Conservation (phyloP, 2,113 vertebrate species). For the Callaeas wilsoni region DNA sequence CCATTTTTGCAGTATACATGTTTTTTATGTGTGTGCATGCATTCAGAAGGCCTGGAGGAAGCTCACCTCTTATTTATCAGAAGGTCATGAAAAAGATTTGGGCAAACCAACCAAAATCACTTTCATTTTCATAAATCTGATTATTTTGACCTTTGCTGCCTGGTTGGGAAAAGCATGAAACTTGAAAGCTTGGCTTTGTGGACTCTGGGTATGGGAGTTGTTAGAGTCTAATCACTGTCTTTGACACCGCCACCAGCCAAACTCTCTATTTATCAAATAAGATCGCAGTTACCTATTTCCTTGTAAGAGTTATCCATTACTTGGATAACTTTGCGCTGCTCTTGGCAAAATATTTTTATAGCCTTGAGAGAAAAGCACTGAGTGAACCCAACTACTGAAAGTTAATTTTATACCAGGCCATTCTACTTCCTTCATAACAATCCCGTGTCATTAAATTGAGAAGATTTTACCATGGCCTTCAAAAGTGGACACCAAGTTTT, state of each 20-base stretch:
- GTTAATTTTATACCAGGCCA: background rate
- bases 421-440: background rate
- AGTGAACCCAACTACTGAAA: background rate
- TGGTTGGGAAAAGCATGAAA: background rate
- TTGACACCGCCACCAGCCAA: background rate
- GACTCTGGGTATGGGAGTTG: background rate
- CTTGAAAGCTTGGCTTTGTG: background rate
- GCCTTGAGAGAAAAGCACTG: background rate
- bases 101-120: background rate
- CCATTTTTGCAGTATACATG: constrained; percentile 51
- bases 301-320: background rate
- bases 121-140: background rate
- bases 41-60: constrained; percentile 31
- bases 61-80: constrained; percentile 6
- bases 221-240: background rate
- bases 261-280: background rate
- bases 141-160: background rate
- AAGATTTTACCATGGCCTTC: background rate
- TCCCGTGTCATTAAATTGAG: background rate
- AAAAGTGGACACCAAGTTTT: background rate
- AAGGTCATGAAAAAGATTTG: background rate
- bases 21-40: background rate
- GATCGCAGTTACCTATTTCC: background rate
- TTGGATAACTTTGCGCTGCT: background rate
- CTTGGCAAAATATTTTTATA: background rate